A percentile compares a stretch with the other conserved stretches of the same genome.
Evolutionary conservation across 2,113 vertebrate species (phyloP).

Genomic region (Oncorhynchus kisutch): DNA sequence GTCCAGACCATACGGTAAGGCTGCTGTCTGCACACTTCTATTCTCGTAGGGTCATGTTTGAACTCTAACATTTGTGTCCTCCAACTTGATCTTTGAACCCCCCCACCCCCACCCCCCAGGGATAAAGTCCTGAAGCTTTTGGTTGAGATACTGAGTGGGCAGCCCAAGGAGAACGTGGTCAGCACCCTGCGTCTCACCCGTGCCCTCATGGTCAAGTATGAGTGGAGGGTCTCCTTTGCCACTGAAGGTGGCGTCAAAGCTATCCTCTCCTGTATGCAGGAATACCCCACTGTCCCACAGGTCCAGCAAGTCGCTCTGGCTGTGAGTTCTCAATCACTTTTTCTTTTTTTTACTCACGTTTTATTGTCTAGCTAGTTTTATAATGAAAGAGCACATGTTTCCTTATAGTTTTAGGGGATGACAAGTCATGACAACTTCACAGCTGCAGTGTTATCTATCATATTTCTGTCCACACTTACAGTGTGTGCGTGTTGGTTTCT

Average conservation of each 20-base stretch:
- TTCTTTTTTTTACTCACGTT: too few species aligned
- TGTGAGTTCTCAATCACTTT: slow-evolving; percentile 69
- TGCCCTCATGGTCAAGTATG: slow-evolving; percentile 77
- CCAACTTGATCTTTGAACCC: not conserved
- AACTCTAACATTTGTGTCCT: too few species aligned
- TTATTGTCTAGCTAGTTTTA: too few species aligned
- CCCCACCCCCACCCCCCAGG: slow-evolving; percentile 62
- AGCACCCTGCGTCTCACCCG: slow-evolving; percentile 79
- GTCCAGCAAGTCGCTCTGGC: slow-evolving; percentile 88
- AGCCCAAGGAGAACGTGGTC: slow-evolving; percentile 76
- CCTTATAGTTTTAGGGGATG: too few species aligned
- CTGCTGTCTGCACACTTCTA: not conserved
- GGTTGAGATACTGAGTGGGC: slow-evolving; percentile 80
- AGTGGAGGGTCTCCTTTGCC: slow-evolving; percentile 87
- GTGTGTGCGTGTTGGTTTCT: not conserved
- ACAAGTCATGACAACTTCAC: too few species aligned
- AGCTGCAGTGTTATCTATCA: too few species aligned
- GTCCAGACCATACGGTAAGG: slow-evolving; percentile 71
- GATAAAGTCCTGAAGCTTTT: slow-evolving; percentile 87
- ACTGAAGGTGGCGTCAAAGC: slow-evolving; percentile 89
- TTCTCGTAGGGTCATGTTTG: not conserved
- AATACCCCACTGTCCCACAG: slow-evolving; percentile 69
- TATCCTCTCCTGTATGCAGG: slow-evolving; percentile 86
- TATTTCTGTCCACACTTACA: not conserved
- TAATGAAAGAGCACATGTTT: too few species aligned